Base-by-base conservation (phyloP, 2,888 invertebrate genomes). In the Gastrophysa polygoni region DNA sequence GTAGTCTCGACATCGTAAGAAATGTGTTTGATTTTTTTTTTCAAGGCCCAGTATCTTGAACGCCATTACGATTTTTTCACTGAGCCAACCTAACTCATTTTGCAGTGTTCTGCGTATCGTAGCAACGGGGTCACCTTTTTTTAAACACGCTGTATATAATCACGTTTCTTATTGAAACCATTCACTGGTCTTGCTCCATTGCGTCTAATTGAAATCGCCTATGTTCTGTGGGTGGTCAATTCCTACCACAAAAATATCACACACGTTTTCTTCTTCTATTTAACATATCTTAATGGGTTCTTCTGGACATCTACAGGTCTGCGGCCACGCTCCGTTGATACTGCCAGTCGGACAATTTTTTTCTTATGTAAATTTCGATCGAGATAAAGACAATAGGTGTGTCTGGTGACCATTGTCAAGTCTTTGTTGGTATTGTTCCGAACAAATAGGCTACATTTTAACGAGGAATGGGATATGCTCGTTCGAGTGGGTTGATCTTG, bases 311-410 rank as follows among this genome's bases (percentile, higher is more conserved):
- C 38, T n/a, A 38, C 14, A 38, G 38, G n/a, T 38, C 38, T 38
- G 38, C 38, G 14, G 38, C n/a, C 38, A 38, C 38, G 38, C 38
- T 38, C 38, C 38, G 11, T 10, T 32, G 32, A 32, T 32, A 38
- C n/a, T 38, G 38, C 38, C 38, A 32, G 38, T 38, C 38, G 14
- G 24, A 38, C 38, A 38, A 10, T 38, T 54, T 58, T 61, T 62
- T 55, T 62, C 47, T 52, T 62, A 62, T 62, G 62, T 54, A 57
- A 62, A 62, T 62, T 48, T 16, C 34, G 54, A 58, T 62, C 62
- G 57, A 62, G 62, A 62, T 62, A 58, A 54, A 34, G 58, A 62
- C 52, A 62, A 58, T 48, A 62, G 62, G 62, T 58, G 62, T 48
- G 62, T 49, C 29, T 52, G 54, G 57, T 62, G 48, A 46, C 58